These are phyloP conservation scores for Nematopogon swammerdamellus DNA, from an alignment of 2,888 invertebrate genomes.

Conservation along the genomic window DNA sequence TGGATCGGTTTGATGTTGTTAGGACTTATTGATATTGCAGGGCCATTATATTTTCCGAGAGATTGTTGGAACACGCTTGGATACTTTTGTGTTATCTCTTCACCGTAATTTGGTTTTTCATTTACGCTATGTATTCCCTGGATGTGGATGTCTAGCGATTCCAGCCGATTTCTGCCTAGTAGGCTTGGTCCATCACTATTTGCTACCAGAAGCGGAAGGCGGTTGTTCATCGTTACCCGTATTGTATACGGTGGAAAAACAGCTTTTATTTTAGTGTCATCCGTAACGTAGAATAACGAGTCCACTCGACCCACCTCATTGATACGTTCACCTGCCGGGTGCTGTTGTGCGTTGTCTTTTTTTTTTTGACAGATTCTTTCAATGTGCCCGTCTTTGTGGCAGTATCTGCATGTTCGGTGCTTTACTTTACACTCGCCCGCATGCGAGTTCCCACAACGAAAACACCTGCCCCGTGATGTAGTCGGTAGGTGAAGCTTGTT, in stretches of 20 bases:
- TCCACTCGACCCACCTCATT: not conserved
- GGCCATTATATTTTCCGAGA: not conserved
- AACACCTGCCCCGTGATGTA: not conserved
- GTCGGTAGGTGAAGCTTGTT: not conserved
- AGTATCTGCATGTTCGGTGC: not conserved
- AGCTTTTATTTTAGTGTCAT: not conserved
- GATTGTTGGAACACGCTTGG: not conserved
- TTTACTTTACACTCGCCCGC: not conserved
- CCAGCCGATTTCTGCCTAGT: not conserved
- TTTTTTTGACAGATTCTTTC: not conserved
- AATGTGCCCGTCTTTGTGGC: not conserved
- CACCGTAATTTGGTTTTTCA: not conserved
- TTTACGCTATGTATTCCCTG: not conserved
- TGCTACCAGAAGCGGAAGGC: not conserved
- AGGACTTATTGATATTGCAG: not conserved
- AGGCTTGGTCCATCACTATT: not conserved
- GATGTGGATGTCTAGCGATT: not conserved
- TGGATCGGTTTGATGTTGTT: constrained; percentile 11
- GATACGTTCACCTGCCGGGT: not conserved
- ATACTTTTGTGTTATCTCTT: not conserved
- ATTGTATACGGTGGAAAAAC: too few relatives aligned
- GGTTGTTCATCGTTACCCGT: not conserved
- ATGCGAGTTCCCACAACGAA: not conserved
- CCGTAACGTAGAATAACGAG: not conserved
- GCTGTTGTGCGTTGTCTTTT: not conserved